Evolutionary conservation across 37 sponge, comb jelly and placozoan species (phyloP).

Genomic region (Oopsacas minuta): DNA sequence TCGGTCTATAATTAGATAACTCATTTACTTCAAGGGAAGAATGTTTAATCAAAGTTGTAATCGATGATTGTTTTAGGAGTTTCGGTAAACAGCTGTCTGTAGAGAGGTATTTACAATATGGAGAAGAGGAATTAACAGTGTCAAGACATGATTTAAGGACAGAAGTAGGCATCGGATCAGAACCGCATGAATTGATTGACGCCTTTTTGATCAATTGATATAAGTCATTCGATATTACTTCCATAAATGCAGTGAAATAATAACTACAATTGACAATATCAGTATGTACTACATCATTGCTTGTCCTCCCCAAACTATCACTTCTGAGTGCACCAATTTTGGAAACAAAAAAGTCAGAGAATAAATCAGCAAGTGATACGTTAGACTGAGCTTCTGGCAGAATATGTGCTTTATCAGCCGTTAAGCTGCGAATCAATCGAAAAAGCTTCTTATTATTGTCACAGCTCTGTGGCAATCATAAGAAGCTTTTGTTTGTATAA

Average conservation of each 20-base stretch:
- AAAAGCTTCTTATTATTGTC: too few species aligned
- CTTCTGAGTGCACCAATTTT: background rate
- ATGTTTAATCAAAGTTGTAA: background rate
- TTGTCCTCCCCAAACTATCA: background rate
- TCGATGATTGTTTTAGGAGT: background rate
- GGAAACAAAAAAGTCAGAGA: background rate
- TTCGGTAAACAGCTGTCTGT: background rate
- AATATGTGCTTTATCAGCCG: background rate
- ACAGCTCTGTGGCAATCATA: background rate
- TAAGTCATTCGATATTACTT: too few species aligned
- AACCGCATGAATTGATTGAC: too few species aligned
- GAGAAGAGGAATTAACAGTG: background rate
- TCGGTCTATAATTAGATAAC: background rate
- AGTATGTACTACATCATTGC: background rate
- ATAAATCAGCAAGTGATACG: background rate
- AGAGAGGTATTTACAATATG: background rate
- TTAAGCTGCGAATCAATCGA: too few species aligned
- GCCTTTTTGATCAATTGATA: too few species aligned
- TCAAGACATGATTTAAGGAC: too few species aligned
- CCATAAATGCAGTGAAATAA: background rate
- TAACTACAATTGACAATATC: background rate
- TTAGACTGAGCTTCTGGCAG: background rate
- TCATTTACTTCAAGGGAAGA: background rate
- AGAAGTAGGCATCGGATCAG: too few species aligned
- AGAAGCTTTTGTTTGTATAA: too few species aligned